Percentiles rank a stretch among this genome's conserved stretches.
Conservation (phyloP, 2,113 vertebrate species). For the Muntiacus reevesi region DNA sequence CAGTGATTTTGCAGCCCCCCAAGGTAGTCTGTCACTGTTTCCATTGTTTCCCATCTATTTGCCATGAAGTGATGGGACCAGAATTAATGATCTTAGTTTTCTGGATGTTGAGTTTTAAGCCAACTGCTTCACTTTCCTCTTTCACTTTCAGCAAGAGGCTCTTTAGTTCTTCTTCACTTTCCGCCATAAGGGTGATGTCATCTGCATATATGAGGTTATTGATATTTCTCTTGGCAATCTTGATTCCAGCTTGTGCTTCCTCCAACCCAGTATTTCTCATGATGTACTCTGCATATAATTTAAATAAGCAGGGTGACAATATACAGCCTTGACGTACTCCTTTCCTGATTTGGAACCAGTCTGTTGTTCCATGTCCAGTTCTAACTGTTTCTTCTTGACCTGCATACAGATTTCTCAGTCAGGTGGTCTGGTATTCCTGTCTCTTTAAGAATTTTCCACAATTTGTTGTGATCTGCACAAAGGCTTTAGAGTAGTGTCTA, state of each 20-base stretch:
- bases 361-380: not conserved
- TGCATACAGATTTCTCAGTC: not conserved
- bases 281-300: not conserved
- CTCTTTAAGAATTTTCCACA: not conserved
- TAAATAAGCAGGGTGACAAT: not conserved
- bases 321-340: not conserved
- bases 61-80: not conserved
- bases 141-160: not conserved
- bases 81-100: not conserved
- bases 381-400: not conserved
- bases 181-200: rapidly evolving
- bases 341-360: not conserved
- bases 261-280: not conserved
- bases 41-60: not conserved
- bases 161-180: not conserved
- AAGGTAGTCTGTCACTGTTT: not conserved
- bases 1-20: not conserved
- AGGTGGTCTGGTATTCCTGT: not conserved
- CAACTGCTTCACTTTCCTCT: not conserved
- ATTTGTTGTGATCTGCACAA: not conserved
- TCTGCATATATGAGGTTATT: not conserved
- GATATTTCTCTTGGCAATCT: not conserved
- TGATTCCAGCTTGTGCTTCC: not conserved
- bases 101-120: not conserved
- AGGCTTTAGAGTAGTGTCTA: not conserved